Base-by-base conservation (phyloP, 1,140 invertebrate species). In the Tetramorium simillimum region DNA sequence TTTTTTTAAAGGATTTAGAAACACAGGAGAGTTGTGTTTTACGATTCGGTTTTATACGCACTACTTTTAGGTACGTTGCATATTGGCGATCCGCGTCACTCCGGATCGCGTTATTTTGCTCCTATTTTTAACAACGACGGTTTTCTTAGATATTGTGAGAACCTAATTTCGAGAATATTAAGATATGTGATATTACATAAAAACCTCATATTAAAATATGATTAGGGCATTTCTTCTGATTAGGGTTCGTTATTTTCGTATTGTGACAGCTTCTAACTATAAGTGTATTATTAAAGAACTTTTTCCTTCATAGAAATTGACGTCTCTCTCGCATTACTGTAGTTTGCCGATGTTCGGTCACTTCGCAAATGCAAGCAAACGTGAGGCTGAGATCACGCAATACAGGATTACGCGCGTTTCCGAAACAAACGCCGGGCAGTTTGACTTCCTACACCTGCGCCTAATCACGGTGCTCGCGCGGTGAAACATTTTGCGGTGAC, bases 381-480 rank as follows among this genome's bases (percentile, higher is more conserved):
- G 28, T 33, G n/a, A 18, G 53, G 14, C 18, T 18, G 21, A 37
- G 28, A 49, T 81, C 65, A 56, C 37, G 65, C 56, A 62, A 7
- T 37, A 24, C 24, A 3, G 53, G 40, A 75, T 84, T 73, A 84
- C 14, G 43, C 4, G 53, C 24, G 28, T 69, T 56, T 67, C 62
- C 77, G 69, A 84, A 82, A 84, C 80, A 84, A 84, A 84, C 69
- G 40, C 72, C 40, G 78, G 69, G 56, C 18, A 84, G 69, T 84
- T 75, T 60, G 80, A 75, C 14, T 75, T 18, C 7, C 58, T 82
- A 60, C 67, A 84, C 53, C 69, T 84, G 80, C 53, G 80, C 80
- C 80, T 84, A 84, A 84, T 84, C 69, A 73, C 53, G 53, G 40
- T 18, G 53, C 58, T 75, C 80, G n/a, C 40, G 53, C 40, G 53